Conservation (phyloP, 53 echinoderm and acorn worm genomes). For the Henricia sp. region DNA sequence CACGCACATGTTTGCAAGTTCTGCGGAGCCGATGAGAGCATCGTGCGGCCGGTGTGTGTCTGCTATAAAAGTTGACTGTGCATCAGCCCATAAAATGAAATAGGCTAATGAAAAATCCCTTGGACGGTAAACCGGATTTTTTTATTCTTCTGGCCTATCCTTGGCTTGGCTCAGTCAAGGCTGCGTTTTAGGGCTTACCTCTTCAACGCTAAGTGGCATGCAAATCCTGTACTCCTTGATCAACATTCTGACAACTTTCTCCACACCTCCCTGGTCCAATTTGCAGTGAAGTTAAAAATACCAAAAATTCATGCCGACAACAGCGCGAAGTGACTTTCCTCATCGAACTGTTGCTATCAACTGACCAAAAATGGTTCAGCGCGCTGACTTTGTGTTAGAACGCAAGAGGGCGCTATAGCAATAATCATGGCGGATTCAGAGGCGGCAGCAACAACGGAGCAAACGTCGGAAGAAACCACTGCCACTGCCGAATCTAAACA, state of each 20-base stretch:
- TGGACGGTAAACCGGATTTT: too few species aligned
- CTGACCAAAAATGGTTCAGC: not conserved
- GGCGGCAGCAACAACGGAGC: not conserved
- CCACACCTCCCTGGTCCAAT: too few species aligned
- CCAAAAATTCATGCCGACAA: not conserved
- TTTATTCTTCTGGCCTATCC: too few species aligned
- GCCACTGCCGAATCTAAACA: not conserved
- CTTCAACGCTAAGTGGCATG: constrained; percentile 94
- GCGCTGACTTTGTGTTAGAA: not conserved
- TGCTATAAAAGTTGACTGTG: too few species aligned
- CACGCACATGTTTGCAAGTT: too few species aligned
- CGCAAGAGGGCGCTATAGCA: constrained; percentile 3
- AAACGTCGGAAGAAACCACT: not conserved
- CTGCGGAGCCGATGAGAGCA: too few species aligned
- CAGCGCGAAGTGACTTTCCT: too few species aligned
- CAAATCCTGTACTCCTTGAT: constrained; percentile 98
- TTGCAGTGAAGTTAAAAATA: not conserved
- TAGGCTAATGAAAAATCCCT: too few species aligned
- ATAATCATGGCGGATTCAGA: constrained; percentile 41
- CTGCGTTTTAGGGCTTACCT: constrained; percentile 90
- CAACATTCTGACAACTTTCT: constrained; percentile 70
- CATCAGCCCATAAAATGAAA: too few species aligned
- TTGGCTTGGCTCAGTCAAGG: too few species aligned
- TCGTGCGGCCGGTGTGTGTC: too few species aligned
- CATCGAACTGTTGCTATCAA: too few species aligned